These are phyloP conservation scores for Agrypnia vestita DNA, from an alignment of 1,140 invertebrate genomes.

Conservation along the genomic window DNA sequence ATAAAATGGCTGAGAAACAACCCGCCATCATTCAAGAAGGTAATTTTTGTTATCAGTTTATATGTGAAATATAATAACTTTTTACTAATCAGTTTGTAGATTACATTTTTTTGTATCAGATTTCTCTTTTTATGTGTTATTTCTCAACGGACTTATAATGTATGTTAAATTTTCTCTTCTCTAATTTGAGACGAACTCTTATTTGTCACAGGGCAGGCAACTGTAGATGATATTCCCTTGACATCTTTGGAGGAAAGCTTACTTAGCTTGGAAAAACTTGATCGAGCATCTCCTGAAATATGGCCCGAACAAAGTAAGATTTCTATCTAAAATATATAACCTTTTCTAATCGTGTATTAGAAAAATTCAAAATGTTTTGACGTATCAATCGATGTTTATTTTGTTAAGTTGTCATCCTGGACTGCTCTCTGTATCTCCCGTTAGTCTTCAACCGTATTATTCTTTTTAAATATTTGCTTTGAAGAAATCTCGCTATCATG, in stretches of 20 bases:
- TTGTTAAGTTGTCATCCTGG: slow-evolving; percentile 40
- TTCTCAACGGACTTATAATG: slow-evolving; percentile 2
- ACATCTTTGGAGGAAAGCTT: slow-evolving; percentile 79
- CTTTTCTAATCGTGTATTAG: neutral
- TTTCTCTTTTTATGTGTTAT: slow-evolving; percentile 23
- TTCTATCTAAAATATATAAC: neutral
- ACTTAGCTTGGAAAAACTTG: slow-evolving; percentile 90
- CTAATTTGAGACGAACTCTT: slow-evolving; percentile 53
- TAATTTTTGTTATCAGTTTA: slow-evolving; percentile 49
- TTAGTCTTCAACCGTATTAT: slow-evolving; percentile 43
- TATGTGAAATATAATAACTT: neutral
- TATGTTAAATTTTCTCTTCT: slow-evolving; percentile 38
- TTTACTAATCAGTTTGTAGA: neutral
- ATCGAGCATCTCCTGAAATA: slow-evolving; percentile 91
- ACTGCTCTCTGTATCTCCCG: slow-evolving; percentile 19
- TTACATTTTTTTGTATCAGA: neutral
- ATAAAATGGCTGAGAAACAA: slow-evolving; percentile 73
- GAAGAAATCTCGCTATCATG: slow-evolving; percentile 25
- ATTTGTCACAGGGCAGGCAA: slow-evolving; percentile 65
- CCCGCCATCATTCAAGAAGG: slow-evolving; percentile 66
- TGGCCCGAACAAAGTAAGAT: slow-evolving; percentile 94
- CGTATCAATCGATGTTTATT: slow-evolving; percentile 24
- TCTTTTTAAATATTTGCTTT: slow-evolving; percentile 45
- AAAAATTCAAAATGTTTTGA: slow-evolving; percentile 32
- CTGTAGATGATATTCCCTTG: slow-evolving; percentile 71